Base-by-base conservation (phyloP, 2,888 invertebrate genomes). In the Rhabditoides inermis region DNA sequence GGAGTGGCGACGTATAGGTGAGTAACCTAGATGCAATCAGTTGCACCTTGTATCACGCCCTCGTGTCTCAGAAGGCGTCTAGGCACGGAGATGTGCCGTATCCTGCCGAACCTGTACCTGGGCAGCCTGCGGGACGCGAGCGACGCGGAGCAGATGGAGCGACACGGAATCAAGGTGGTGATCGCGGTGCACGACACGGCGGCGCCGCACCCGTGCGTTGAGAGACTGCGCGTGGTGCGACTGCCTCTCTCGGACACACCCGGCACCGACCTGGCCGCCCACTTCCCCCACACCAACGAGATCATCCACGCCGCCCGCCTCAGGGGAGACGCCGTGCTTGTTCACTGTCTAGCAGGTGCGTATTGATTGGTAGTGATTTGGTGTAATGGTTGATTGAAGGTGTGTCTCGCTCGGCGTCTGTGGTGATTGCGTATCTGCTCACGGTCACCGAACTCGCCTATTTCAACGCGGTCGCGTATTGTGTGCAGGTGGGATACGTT, bases 301-400 rank as follows among this genome's bases (percentile, higher is more conserved):
- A 69, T 69, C 56, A 61, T 69, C 26, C 69, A 69, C 37, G 30
- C 42, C 7, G 53, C 55, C n/a, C 35, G 69, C 20, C 27, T 61
- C 18, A 28, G 47, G 41, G 53, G 55, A 36, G 70, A 68, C 49
- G 49, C 53, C 32, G 70, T 72, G n/a, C 56, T 72, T 25, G 61
- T 73, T 6, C 72, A 73, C 51, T 73, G 73, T 52, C 53, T 73
- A 18, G 68, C 67, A 20, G 73, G 73, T n/a, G n/a, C n/a, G n/a
- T n/a, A n/a, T n/a, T n/a, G n/a, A n/a, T n/a, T n/a, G n/a, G n/a
- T n/a, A n/a, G n/a, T n/a, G n/a, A n/a, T n/a, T n/a, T n/a, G n/a
- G n/a, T n/a, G n/a, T n/a, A n/a, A n/a, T n/a, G n/a, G n/a, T n/a
- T n/a, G n/a, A n/a, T n/a, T n/a, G n/a, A n/a, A n/a, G n/a, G n/a